Base-by-base conservation (phyloP, 1,140 invertebrate genomes). In the Sycophila sp. region DNA sequence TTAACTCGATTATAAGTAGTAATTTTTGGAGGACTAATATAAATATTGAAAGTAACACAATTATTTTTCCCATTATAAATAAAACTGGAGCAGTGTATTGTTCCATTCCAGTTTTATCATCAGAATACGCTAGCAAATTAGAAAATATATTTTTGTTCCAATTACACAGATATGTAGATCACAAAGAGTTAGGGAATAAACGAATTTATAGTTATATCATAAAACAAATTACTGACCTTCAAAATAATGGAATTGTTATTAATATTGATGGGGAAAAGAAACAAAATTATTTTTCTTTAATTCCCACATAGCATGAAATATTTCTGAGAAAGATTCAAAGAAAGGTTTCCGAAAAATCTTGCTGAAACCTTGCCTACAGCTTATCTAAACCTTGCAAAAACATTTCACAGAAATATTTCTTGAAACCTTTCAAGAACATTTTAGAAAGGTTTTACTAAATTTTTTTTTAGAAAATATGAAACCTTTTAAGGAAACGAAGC, bases 241-340 rank as follows among this genome's bases (percentile, higher is more conserved):
- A 28, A 30, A 53, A 6, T 22, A 34, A 60, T n/a, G 73, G 73
- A 22, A 65, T 71, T 4, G 28, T n/a, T 11, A 40, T 74, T 5
- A 10, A 69, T 59, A 28, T 66, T 40, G 8, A 58, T 4, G 30
- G 34, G 13, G 13, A 15, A 62, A 13, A 68, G n/a, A 8, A 17
- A 28, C 8, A 68, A 53, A 51, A 79, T 30, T 71, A 76, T 70
- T 82, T 82, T 69, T 32, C 71, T 15, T 24, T 81, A 34, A 70
- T 65, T 24, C 56, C n/a, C n/a, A n/a, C n/a, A n/a, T n/a, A n/a
- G n/a, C n/a, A n/a, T n/a, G n/a, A n/a, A n/a, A n/a, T n/a, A n/a
- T n/a, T n/a, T n/a, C n/a, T n/a, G n/a, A n/a, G n/a, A n/a, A n/a
- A n/a, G n/a, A n/a, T n/a, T n/a, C n/a, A n/a, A n/a, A n/a, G n/a